These are phyloP conservation scores for Lepilemur ruficaudatus DNA, from an alignment of 2,797 vertebrate genomes.

Conservation along the genomic window DNA sequence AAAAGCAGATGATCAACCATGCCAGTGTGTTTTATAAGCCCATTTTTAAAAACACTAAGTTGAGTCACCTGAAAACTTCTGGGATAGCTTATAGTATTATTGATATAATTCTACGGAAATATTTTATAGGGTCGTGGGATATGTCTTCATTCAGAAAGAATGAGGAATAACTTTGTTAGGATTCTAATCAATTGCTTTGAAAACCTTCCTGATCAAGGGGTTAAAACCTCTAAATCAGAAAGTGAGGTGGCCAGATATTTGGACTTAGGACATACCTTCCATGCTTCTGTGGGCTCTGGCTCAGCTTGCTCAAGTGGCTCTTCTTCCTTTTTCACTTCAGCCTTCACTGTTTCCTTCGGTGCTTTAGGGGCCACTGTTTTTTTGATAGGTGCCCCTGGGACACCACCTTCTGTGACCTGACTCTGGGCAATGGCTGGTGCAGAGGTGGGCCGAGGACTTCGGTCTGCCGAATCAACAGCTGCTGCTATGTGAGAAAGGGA, in stretches of 20 bases:
- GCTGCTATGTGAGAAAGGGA: slow-evolving; percentile 79
- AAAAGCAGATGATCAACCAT: not conserved
- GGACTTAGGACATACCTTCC: slow-evolving; percentile 86
- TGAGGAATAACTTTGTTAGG: not conserved
- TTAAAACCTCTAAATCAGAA: not conserved
- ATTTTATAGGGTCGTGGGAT: not conserved
- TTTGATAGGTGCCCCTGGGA: slow-evolving; percentile 74
- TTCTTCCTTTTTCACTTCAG: slow-evolving; percentile 83
- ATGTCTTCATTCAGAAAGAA: slow-evolving; percentile 21
- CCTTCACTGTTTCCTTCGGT: slow-evolving; percentile 85
- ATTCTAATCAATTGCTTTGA: not conserved
- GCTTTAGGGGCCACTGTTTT: slow-evolving; percentile 72
- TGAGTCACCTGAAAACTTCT: slow-evolving; percentile 41
- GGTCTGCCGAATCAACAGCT: slow-evolving; percentile 91
- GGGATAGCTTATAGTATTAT: not conserved
- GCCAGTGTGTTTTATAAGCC: not conserved
- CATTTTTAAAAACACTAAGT: not conserved
- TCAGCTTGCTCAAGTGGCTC: slow-evolving; percentile 71
- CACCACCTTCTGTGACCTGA: slow-evolving; percentile 75
- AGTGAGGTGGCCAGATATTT: not conserved
- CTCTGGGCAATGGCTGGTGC: slow-evolving; percentile 93
- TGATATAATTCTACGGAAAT: not conserved
- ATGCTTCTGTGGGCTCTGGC: slow-evolving; percentile 83
- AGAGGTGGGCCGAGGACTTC: slow-evolving; percentile 93
- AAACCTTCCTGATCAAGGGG: not conserved